Percentiles rank a stretch among this genome's conserved stretches.
phyloP scores from a whole-genome alignment of 2,888 invertebrate genomes.

The Lamellibrachia columna region DNA sequence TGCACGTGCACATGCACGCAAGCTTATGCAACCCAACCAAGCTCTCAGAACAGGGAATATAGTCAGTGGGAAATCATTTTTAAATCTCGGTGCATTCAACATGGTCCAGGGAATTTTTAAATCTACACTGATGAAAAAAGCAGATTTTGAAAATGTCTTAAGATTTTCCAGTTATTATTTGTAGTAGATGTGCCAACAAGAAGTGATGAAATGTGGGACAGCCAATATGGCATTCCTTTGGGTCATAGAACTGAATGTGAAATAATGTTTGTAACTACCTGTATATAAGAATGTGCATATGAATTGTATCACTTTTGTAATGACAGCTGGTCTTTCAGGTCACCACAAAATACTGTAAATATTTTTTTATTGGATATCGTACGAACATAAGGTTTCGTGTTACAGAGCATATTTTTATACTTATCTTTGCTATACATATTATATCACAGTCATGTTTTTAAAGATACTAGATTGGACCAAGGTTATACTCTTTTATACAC shows the following conservation, averaged over 20 bases:
- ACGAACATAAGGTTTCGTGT: not conserved
- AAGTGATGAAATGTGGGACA: not conserved
- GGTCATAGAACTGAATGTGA: not conserved
- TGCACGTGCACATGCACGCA: no score
- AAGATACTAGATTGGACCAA: not conserved
- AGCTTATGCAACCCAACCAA: not conserved
- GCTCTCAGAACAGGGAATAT: no score
- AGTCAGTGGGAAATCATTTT: no score
- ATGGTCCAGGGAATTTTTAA: no score
- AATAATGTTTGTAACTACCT: not conserved
- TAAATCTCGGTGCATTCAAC: no score
- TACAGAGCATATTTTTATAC: not conserved
- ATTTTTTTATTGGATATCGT: not conserved
- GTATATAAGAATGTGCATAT: not conserved
- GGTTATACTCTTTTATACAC: not conserved
- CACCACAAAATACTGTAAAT: not conserved
- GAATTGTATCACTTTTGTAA: not conserved
- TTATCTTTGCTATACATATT: not conserved
- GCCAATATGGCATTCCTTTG: not conserved
- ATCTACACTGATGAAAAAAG: no score
- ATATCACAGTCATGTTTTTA: not conserved
- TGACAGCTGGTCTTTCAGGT: not conserved
- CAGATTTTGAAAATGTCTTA: no score
- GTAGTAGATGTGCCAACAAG: not conserved
- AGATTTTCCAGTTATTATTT: no score